Conservation (phyloP, 2,797 vertebrate genomes). For the Champsocephalus esox region DNA sequence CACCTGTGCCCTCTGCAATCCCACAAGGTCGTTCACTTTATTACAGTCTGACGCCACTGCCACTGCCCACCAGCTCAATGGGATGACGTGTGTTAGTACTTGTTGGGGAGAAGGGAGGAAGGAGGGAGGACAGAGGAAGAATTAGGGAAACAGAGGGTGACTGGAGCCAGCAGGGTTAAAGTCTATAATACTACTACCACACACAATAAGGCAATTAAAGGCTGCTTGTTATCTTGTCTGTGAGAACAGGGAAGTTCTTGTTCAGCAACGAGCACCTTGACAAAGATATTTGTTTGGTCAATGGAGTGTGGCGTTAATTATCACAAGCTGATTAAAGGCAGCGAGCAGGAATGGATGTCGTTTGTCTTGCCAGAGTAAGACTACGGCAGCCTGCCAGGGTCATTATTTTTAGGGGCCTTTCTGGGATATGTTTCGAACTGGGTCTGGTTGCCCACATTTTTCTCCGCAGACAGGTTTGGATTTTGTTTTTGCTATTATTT, state of each 20-base stretch:
- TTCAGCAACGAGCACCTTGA: conserved; percentile 87
- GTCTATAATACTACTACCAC: conserved; percentile 77
- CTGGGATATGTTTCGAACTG: conserved; percentile 58
- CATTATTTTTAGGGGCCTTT: conserved; percentile 71
- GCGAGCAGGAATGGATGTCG: conserved; percentile 82
- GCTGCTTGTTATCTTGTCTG: conserved; percentile 89
- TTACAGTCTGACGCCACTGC: conserved; percentile 91
- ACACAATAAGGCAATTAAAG: conserved; percentile 89
- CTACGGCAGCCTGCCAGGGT: conserved; percentile 67
- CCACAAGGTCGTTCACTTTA: conserved; percentile 93
- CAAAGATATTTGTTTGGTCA: conserved; percentile 90
- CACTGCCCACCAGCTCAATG: conserved; percentile 76
- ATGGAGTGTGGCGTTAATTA: conserved; percentile 89
- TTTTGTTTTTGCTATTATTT: background rate
- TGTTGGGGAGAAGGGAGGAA: conserved; percentile 83
- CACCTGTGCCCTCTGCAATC: conserved; percentile 92
- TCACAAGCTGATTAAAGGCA: conserved; percentile 87
- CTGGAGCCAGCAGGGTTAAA: conserved; percentile 71
- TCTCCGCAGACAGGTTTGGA: conserved; percentile 37
- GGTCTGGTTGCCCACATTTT: conserved; percentile 35
- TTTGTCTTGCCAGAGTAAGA: conserved; percentile 84
- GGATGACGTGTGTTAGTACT: conserved; percentile 94
- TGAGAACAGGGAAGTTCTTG: conserved; percentile 86
- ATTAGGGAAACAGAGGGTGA: conserved; percentile 72
- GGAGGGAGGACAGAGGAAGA: conserved; percentile 70